A percentile compares a stretch with the other conserved stretches of the same genome.
These are phyloP conservation scores for Ciconia nigra DNA, from an alignment of 2,797 vertebrate species.

Conservation along the genomic window DNA sequence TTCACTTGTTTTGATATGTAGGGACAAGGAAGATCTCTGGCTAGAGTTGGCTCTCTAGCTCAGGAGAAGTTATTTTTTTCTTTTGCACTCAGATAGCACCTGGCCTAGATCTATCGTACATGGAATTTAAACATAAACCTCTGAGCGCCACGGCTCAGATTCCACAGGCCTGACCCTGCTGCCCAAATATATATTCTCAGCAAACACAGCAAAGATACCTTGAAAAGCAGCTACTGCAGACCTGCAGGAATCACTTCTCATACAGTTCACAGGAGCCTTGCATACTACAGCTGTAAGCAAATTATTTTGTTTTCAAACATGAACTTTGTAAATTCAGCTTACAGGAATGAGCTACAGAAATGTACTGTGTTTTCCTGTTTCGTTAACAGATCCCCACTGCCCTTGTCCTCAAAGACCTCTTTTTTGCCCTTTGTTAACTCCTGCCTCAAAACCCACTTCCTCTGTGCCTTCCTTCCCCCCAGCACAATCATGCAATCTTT, in stretches of 20 bases:
- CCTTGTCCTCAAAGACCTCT: not conserved
- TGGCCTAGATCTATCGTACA: not conserved
- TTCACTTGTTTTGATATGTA: not conserved
- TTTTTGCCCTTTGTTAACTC: not conserved
- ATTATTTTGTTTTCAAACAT: not conserved
- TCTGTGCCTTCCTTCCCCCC: not conserved
- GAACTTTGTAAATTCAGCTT: not conserved
- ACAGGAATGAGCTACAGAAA: not conserved
- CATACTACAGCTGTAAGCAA: not conserved
- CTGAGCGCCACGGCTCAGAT: not conserved
- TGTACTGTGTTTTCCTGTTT: not conserved
- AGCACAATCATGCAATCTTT: not conserved
- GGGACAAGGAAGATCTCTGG: not conserved
- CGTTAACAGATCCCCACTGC: not conserved
- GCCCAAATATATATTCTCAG: not conserved
- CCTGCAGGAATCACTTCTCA: not conserved
- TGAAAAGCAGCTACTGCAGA: not conserved
- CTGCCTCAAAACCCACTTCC: not conserved
- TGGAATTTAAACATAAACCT: constrained; percentile 25
- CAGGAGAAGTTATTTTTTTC: not conserved
- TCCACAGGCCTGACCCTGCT: not conserved
- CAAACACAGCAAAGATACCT: not conserved
- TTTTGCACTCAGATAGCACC: not conserved
- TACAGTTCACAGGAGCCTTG: not conserved
- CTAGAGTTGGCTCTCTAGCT: not conserved